Conservation (phyloP, 2,113 vertebrate genomes). For the Gobiocypris rarus region DNA sequence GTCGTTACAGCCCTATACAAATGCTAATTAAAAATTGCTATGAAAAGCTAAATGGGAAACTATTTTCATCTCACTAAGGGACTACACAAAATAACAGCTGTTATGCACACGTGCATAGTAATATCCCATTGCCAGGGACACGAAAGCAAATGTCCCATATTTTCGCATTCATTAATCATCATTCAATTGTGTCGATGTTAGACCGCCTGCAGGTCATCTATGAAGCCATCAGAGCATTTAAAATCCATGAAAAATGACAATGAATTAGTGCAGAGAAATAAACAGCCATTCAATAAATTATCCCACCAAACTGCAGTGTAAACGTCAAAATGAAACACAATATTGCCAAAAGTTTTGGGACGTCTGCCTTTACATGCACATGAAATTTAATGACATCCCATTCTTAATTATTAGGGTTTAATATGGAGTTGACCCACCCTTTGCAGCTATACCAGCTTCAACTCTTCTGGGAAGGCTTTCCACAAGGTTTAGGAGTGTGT, state of each 20-base stretch:
- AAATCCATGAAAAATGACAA: not conserved
- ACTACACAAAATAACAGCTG: slow-evolving; percentile 21
- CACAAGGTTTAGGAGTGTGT: too few relatives aligned
- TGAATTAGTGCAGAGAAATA: not conserved
- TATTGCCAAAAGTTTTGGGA: too few relatives aligned
- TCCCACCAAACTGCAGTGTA: not conserved
- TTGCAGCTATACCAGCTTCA: too few relatives aligned
- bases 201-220: not conserved
- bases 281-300: not conserved
- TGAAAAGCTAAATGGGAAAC: slow-evolving; percentile 3
- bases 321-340: not conserved
- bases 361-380: too few relatives aligned
- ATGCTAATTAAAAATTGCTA: slow-evolving; percentile 13
- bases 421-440: too few relatives aligned
- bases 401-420: too few relatives aligned
- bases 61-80: not conserved
- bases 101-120: not conserved
- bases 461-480: too few relatives aligned
- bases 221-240: not conserved
- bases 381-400: too few relatives aligned
- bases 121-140: slow-evolving; percentile 10
- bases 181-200: slow-evolving; percentile 47
- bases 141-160: slow-evolving; percentile 35
- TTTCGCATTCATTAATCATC: slow-evolving; percentile 62
- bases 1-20: not conserved